phyloP scores from a whole-genome alignment of 2,888 invertebrate species.

The Papilio demoleus region DNA sequence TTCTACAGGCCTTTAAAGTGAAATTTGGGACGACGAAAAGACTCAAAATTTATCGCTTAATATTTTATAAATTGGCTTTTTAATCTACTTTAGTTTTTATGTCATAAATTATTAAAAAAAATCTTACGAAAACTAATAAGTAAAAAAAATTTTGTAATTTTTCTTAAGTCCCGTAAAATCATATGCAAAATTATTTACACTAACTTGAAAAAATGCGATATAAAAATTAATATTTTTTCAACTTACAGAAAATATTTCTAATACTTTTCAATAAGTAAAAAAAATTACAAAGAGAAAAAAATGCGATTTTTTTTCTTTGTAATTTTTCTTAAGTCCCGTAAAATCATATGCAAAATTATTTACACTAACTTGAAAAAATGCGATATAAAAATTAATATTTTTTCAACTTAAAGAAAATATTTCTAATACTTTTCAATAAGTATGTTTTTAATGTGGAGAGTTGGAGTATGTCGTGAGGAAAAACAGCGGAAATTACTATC shows the following conservation, averaged over 20 bases:
- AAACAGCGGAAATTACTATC: slow-evolving; percentile 11
- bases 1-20: slow-evolving; percentile 3
- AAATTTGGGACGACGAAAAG: background rate
- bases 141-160: too few species aligned
- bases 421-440: background rate
- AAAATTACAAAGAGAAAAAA: too few species aligned
- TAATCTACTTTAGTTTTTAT: background rate
- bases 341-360: too few species aligned
- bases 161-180: too few species aligned
- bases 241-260: background rate
- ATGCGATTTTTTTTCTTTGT: too few species aligned
- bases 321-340: too few species aligned
- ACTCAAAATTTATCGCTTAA: background rate
- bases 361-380: too few species aligned
- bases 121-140: too few species aligned
- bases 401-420: background rate
- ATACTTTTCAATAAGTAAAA: too few species aligned
- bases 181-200: too few species aligned
- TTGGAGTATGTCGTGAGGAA: background rate
- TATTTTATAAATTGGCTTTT: background rate
- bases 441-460: background rate
- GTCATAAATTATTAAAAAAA: too few species aligned
- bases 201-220: too few species aligned
- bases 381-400: background rate
- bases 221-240: background rate